A percentile compares a stretch with the other conserved stretches of the same genome.
Conservation (phyloP, 2,113 vertebrate species). For the Dasyprocta punctata region DNA sequence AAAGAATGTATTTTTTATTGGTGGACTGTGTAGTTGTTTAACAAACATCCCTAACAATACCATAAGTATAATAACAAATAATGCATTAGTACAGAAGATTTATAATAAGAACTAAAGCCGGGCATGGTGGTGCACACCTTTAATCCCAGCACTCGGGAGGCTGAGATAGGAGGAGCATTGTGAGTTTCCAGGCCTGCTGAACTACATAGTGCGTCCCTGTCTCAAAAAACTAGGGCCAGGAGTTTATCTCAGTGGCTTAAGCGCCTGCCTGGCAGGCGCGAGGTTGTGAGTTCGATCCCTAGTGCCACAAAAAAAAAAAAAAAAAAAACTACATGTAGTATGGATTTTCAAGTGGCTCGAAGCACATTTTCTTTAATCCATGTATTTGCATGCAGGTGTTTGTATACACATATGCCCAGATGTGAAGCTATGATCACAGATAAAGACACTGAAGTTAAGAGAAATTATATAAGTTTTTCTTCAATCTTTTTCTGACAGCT, state of each 20-base stretch:
- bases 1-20: not conserved
- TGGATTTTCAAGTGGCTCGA: not conserved
- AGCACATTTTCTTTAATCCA: not conserved
- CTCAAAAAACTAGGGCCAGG: too few relatives aligned
- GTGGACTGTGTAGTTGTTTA: constrained; percentile 25
- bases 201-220: too few relatives aligned
- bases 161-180: too few relatives aligned
- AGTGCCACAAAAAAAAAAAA: too few relatives aligned
- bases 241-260: too few relatives aligned
- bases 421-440: not conserved
- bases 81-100: not conserved
- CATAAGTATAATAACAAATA: constrained; percentile 25
- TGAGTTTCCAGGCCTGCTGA: too few relatives aligned
- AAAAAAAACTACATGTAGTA: too few relatives aligned
- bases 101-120: constrained; percentile 20
- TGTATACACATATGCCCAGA: not conserved
- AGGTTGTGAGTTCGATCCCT: too few relatives aligned
- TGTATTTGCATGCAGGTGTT: not conserved
- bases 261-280: too few relatives aligned
- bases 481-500: constrained; percentile 88
- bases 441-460: constrained; percentile 28
- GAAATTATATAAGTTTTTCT: constrained; percentile 3
- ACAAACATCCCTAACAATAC: not conserved
- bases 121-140: too few relatives aligned
- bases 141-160: too few relatives aligned